Base-by-base conservation (phyloP, 2,888 invertebrate genomes). In the Apoda limacodes region DNA sequence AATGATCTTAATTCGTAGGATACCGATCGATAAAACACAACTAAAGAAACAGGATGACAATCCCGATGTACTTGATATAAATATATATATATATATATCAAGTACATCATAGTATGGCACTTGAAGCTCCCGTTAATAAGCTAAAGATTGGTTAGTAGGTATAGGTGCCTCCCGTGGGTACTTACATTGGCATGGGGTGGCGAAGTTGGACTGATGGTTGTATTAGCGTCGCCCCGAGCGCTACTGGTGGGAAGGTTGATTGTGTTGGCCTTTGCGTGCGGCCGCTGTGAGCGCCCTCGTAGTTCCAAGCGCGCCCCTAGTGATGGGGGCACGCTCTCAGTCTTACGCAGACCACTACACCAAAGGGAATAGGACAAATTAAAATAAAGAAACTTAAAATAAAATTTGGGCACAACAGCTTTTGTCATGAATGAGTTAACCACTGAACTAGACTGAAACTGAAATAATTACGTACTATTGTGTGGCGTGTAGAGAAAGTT, bases 161-260 rank as follows among this genome's bases (percentile, higher is more conserved):
- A n/a, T n/a, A n/a, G n/a, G n/a, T n/a, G n/a, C n/a, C n/a, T n/a
- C n/a, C n/a, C n/a, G n/a, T n/a, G n/a, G n/a, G n/a, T 45, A 71
- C 74, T 70, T 62, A 76, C 75, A 50, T 75, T 75, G 35, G 68
- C 58, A 40, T 68, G 69, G 33, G 71, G 70, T 46, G 75, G 74
- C 38, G 75, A 72, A 21, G 72, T 69, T 28, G 75, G 72, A 38
- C 70, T 71, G 34, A 60, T 50, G 22, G 64, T 58, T 46, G 52
- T 36, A 38, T 42, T 45, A 29, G 43, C 41, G 41, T 67, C 66
- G 39, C 49, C 50, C 26, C 66, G 57, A 20, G 46, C 50, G 30
- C 62, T 71, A 58, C 48, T 68, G 48, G 83, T 76, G 3, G 85
- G 85, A 40, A 85, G 74, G 56, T 84, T 84, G 55, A 85, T 84